Conservation (phyloP, 2,797 vertebrate species). For the Prionace glauca region DNA sequence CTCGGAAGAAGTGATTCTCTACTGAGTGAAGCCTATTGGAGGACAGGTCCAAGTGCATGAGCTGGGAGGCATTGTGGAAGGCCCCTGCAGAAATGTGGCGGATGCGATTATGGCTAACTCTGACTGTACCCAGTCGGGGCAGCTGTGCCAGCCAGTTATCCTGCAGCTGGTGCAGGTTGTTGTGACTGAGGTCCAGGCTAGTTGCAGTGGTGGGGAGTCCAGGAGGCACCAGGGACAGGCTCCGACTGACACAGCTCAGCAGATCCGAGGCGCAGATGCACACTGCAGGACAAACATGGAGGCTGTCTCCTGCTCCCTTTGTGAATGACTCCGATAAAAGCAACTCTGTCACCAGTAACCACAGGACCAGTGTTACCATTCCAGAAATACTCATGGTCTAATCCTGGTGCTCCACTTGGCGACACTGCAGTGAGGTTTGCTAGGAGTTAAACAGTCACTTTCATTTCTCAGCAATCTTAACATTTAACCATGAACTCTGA, state of each 20-base stretch:
- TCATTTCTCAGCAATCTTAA: background rate
- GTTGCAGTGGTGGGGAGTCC: background rate
- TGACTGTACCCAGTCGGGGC: slow-evolving; percentile 61
- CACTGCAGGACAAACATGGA: slow-evolving; percentile 51
- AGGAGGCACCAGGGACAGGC: slow-evolving; percentile 15
- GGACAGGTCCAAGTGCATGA: slow-evolving; percentile 80
- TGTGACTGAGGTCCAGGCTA: slow-evolving; percentile 35
- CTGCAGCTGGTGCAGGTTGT: slow-evolving; percentile 60
- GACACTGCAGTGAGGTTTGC: slow-evolving; percentile 1
- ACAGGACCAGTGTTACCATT: slow-evolving; percentile 41
- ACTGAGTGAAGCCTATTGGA: slow-evolving; percentile 69
- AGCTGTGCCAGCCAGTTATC: slow-evolving; percentile 58
- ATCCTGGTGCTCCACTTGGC: too few species aligned
- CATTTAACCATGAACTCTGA: background rate
- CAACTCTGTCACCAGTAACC: slow-evolving; percentile 46
- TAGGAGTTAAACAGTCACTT: slow-evolving; percentile 16
- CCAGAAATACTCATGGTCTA: slow-evolving; percentile 46
- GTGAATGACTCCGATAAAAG: slow-evolving; percentile 51
- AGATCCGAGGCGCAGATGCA: slow-evolving; percentile 81
- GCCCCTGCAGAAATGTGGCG: slow-evolving; percentile 52
- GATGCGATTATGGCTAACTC: slow-evolving; percentile 72
- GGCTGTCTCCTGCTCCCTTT: slow-evolving; percentile 23
- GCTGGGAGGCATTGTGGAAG: slow-evolving; percentile 68
- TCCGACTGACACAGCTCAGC: slow-evolving; percentile 71
- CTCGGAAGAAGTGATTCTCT: slow-evolving; percentile 67